Evolutionary conservation across 2,888 invertebrate species (phyloP).

Genomic region (Gisinianus flammeolus): DNA sequence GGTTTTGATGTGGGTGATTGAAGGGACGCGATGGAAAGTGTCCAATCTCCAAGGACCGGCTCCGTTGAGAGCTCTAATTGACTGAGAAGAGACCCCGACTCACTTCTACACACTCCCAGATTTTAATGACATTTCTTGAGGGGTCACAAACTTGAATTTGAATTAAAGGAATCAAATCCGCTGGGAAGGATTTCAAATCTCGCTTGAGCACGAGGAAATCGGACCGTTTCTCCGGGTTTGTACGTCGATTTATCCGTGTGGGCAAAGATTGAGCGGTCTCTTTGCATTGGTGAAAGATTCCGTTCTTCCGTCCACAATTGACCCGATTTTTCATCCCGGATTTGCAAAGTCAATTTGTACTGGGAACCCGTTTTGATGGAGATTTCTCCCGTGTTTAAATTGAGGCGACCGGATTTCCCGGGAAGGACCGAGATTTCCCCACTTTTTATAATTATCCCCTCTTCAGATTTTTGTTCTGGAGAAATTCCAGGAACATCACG

Average conservation of each 20-base stretch:
- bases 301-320: neutral
- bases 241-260: constrained; percentile 22
- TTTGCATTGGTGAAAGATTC: neutral
- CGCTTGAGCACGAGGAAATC: neutral
- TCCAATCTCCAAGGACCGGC: constrained; percentile 3
- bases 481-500: too few species aligned
- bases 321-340: neutral
- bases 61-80: neutral
- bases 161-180: constrained; percentile 72
- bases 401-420: neutral
- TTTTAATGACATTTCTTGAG: neutral
- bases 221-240: too few species aligned
- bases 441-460: neutral
- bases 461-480: neutral
- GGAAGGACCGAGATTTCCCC: neutral
- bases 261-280: constrained; percentile 5
- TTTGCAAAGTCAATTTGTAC: neutral
- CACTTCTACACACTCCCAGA: neutral
- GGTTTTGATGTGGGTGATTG: too few species aligned
- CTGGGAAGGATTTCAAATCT: constrained; percentile 65
- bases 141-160: constrained; percentile 39
- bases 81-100: neutral
- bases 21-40: too few species aligned
- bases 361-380: neutral
- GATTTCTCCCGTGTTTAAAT: too few species aligned